phyloP scores from a whole-genome alignment of 1,140 invertebrate species.

The Caenorhabditis elegans region DNA sequence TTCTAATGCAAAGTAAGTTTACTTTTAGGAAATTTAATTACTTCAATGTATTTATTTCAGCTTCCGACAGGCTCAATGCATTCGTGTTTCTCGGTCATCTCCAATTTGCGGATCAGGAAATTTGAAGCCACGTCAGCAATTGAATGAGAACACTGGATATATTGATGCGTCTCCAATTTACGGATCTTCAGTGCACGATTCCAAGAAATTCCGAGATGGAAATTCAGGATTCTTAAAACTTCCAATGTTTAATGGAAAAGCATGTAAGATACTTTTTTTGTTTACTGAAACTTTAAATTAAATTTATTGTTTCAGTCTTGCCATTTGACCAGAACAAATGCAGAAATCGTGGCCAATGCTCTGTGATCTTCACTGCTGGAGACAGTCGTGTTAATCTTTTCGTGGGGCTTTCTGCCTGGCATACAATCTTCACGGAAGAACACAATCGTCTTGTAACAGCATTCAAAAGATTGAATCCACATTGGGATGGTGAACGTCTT shows the following conservation, averaged over 20 bases:
- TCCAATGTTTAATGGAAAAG: conserved; percentile 61
- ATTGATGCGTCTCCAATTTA: conserved; percentile 66
- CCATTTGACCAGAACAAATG: conserved; percentile 63
- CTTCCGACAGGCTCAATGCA: conserved; percentile 59
- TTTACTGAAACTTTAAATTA: background rate
- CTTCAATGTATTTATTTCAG: conserved; percentile 47
- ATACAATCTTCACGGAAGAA: conserved; percentile 63
- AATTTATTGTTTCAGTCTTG: conserved; percentile 43
- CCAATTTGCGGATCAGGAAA: conserved; percentile 65
- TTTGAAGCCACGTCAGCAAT: conserved; percentile 62
- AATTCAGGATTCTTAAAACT: conserved; percentile 59
- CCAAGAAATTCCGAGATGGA: conserved; percentile 62
- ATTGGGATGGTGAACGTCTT: conserved; percentile 61
- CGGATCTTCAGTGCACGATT: conserved; percentile 56
- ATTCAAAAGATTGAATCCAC: conserved; percentile 60
- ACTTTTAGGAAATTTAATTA: too few relatives aligned
- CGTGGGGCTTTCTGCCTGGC: conserved; percentile 61
- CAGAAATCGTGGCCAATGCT: conserved; percentile 50
- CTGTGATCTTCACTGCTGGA: conserved; percentile 63
- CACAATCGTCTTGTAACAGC: conserved; percentile 60
- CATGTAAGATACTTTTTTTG: background rate
- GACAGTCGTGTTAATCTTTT: conserved; percentile 65
- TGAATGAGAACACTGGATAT: conserved; percentile 65
- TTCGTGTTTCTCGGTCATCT: conserved; percentile 64
- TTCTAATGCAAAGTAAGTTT: conserved; percentile 55